A percentile compares a stretch with the other conserved stretches of the same genome.
Conservation (phyloP, 2,113 vertebrate genomes). For the Circaetus gallicus region DNA sequence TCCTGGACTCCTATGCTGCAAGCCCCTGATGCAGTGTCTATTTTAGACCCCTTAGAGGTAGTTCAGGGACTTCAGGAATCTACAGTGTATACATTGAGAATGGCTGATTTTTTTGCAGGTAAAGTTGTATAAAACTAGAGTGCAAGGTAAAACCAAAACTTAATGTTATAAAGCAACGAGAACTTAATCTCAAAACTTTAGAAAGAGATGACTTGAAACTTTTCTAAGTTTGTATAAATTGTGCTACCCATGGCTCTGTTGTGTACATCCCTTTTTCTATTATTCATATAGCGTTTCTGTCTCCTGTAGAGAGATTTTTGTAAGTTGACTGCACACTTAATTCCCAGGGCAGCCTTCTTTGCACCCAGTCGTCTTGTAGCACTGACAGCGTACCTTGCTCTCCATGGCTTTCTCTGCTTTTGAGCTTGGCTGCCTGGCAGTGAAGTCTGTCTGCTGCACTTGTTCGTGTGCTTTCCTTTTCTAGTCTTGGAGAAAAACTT, state of each 20-base stretch:
- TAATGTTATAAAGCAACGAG: background rate
- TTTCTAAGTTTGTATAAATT: background rate
- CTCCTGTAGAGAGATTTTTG: background rate
- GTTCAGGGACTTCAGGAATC: background rate
- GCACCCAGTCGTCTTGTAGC: background rate
- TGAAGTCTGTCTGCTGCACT: background rate
- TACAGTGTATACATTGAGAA: background rate
- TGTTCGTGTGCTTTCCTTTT: background rate
- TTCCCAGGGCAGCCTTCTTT: background rate
- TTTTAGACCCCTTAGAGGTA: background rate
- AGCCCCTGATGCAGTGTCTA: background rate
- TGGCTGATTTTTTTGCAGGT: background rate
- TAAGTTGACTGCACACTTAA: background rate
- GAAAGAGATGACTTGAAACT: background rate
- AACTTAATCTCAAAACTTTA: background rate
- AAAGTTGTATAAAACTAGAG: background rate
- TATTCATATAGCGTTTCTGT: background rate
- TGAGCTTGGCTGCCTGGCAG: background rate
- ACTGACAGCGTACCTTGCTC: too few species aligned
- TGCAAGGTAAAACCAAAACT: background rate
- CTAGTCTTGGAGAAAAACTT: background rate
- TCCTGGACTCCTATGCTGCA: background rate
- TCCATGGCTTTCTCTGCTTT: background rate
- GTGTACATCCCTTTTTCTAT: background rate
- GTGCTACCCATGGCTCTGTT: background rate